Evolutionary conservation across 1,140 invertebrate species (phyloP).

Genomic region (Drosophila auraria): DNA sequence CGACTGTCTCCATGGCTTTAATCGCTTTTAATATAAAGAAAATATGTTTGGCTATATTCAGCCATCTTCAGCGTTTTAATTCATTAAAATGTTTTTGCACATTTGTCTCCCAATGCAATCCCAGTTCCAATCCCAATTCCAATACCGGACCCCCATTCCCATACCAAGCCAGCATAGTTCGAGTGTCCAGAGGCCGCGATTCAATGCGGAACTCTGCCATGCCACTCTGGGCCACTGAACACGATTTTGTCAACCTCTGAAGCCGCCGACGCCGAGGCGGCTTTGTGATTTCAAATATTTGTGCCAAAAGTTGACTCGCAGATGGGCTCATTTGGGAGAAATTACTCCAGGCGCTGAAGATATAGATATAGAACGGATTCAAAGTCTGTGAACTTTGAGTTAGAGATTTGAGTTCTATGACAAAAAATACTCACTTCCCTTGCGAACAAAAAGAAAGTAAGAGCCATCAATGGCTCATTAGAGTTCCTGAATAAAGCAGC

Average conservation of each 20-base stretch:
- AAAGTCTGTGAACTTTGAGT: background rate
- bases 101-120: constrained; percentile 37
- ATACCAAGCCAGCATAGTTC: constrained; percentile 57
- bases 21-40: constrained; percentile 38
- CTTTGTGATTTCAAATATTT: constrained; percentile 66
- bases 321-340: background rate
- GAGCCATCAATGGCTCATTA: constrained; percentile 29
- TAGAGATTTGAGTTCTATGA: background rate
- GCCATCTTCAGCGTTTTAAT: constrained; percentile 59
- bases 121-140: constrained; percentile 12
- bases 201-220: constrained; percentile 71
- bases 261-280: constrained; percentile 55
- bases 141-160: constrained; percentile 13
- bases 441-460: background rate
- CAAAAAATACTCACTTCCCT: background rate
- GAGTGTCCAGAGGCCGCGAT: constrained; percentile 53
- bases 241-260: constrained; percentile 78
- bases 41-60: constrained; percentile 38
- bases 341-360: constrained; percentile 41
- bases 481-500: constrained; percentile 24
- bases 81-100: constrained; percentile 75
- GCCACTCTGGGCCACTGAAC: constrained; percentile 51
- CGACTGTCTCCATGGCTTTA: constrained; percentile 15
- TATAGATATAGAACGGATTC: constrained; percentile 2
- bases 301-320: constrained; percentile 57